These are phyloP conservation scores for Thunnus maccoyii DNA, from an alignment of 2,113 vertebrate species.

Conservation along the genomic window DNA sequence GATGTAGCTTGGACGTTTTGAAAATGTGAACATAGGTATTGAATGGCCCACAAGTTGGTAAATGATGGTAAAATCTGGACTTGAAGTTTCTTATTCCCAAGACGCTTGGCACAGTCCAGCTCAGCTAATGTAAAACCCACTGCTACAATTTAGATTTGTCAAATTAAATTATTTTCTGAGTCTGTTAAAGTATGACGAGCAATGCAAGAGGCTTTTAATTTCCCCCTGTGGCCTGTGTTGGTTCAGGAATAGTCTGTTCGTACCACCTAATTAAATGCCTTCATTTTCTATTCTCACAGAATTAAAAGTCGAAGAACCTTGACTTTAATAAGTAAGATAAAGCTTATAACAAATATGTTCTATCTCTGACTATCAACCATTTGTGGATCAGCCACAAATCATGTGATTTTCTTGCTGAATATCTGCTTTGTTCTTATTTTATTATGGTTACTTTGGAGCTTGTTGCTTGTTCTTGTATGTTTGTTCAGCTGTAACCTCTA, in stretches of 20 bases:
- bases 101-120: neutral
- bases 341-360: constrained; percentile 15
- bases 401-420: constrained; percentile 61
- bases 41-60: neutral
- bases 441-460: constrained; percentile 6
- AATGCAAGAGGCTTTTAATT: neutral
- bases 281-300: neutral
- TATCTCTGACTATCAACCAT: constrained; percentile 20
- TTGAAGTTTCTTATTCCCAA: neutral
- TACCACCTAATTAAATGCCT: neutral
- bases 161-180: neutral
- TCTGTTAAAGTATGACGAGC: neutral
- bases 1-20: neutral
- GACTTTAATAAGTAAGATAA: constrained; percentile 7
- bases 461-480: neutral
- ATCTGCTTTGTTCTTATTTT: constrained; percentile 60
- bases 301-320: neutral
- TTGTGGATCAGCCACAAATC: constrained; percentile 56
- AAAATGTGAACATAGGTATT: neutral
- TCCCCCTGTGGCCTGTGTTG: neutral
- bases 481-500: neutral
- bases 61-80: neutral
- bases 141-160: neutral
- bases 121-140: neutral
- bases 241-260: neutral